Evolutionary conservation across 2,797 vertebrate species (phyloP), one percentile per base, ranked within the genome.

Genomic region (Onychomys leucogaster): DNA sequence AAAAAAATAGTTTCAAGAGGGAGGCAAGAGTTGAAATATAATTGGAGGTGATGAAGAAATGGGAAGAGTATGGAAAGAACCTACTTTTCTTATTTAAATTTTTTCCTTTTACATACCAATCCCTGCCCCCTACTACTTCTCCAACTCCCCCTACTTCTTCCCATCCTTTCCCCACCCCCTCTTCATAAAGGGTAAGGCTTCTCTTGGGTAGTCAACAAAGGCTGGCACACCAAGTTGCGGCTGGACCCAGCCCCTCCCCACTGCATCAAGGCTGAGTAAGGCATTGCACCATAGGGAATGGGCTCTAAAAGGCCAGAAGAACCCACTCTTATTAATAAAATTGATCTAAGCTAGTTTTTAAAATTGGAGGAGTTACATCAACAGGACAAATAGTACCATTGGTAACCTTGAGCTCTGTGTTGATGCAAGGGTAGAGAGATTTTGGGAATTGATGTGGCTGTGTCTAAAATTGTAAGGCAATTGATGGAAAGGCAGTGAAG

Each of bases 311-410:
- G 52, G 13, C 52, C 52, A 52, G 52, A 52, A 52, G 52, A 52
- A 52, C 32, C 57, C 84, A 46, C 46, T 97, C 11, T 97, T 98
- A 95, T 97, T 97, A 97, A 97, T 98, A 98, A 98, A 96, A 97
- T 96, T 94, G 41, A 96, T 97, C 71, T 57, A 82, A 93, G 95
- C 93, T 19, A 73, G 78, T 73, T 93, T 75, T 87, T 85, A 1
- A 0, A 91, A 52, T 37, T 67, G 73, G 43, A 85, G 43, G 94
- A 97, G 98, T 95, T 78, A 87, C 94, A 97, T 98, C 41, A 98
- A 90, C 97, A 94, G 97, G 94, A 98, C 32, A 89, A 98, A 98
- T 95, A 73, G 89, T 97, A 96, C 96, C 75, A 97, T 46, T 67
- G 80, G 59, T 81, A 94, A 97, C 52, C 69, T 85, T 97, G 92